These are phyloP conservation scores for Corythucha ciliata DNA, from an alignment of 2,888 invertebrate genomes.

Conservation along the genomic window DNA sequence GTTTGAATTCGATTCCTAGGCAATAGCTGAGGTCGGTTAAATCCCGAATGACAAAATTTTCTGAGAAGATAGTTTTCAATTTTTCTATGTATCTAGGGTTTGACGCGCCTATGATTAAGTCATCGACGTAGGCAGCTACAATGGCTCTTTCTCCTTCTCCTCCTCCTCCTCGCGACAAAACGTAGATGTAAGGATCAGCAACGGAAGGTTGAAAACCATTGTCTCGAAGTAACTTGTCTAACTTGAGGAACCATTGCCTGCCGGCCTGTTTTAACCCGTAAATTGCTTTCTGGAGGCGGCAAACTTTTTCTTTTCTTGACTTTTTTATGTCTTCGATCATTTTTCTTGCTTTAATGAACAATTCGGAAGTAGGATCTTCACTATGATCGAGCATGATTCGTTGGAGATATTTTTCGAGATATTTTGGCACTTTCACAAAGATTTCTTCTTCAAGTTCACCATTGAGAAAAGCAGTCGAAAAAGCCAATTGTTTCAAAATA, in stretches of 20 bases:
- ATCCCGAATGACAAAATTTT: slow-evolving; percentile 21
- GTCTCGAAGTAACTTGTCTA: slow-evolving; percentile 4
- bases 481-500: slow-evolving; percentile 13
- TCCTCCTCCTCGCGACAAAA: neutral
- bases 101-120: too few relatives aligned
- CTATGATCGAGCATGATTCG: slow-evolving; percentile 6
- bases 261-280: slow-evolving; percentile 32
- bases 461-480: neutral
- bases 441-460: slow-evolving; percentile 6
- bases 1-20: slow-evolving; percentile 12
- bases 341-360: slow-evolving; percentile 1
- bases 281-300: slow-evolving; percentile 29
- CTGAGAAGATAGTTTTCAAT: slow-evolving; percentile 1
- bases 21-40: slow-evolving; percentile 17
- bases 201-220: slow-evolving; percentile 6
- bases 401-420: neutral
- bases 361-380: neutral
- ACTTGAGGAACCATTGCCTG: slow-evolving; percentile 30
- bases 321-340: slow-evolving; percentile 1
- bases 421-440: neutral
- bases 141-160: too few relatives aligned
- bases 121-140: slow-evolving; percentile 15
- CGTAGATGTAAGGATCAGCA: slow-evolving; percentile 14
- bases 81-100: too few relatives aligned
- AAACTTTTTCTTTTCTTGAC: slow-evolving; percentile 5